These are phyloP conservation scores for Menidia menidia DNA, from an alignment of 2,797 vertebrate species.

Conservation along the genomic window DNA sequence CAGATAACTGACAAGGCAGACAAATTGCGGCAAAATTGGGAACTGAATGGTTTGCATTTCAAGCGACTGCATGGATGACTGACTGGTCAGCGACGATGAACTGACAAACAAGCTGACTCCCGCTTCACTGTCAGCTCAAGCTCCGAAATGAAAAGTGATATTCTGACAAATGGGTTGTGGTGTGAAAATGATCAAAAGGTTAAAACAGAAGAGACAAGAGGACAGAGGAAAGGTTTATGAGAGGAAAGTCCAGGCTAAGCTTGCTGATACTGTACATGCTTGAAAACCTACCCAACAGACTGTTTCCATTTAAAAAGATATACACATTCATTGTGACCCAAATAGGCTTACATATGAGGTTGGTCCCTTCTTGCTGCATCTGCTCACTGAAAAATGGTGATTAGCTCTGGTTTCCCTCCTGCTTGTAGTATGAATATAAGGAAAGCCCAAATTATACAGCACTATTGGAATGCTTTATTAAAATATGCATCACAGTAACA, in stretches of 20 bases:
- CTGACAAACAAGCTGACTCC: constrained; percentile 14
- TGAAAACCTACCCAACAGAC: constrained; percentile 12
- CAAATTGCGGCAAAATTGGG: neutral
- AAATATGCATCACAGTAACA: neutral
- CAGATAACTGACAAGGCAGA: neutral
- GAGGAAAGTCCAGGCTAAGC: constrained; percentile 34
- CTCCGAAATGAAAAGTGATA: constrained; percentile 37
- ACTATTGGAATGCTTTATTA: too few species aligned
- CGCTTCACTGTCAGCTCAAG: constrained; percentile 10
- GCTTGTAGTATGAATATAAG: too few species aligned
- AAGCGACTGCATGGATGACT: neutral
- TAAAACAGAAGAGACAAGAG: constrained; percentile 11
- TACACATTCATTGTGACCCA: constrained; percentile 15
- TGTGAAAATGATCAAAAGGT: constrained; percentile 58
- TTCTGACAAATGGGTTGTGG: constrained; percentile 50
- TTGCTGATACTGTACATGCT: constrained; percentile 27
- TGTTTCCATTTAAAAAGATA: neutral
- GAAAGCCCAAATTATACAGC: too few species aligned
- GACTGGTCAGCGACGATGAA: neutral
- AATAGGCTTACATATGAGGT: neutral
- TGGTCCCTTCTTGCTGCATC: neutral
- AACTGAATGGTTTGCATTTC: constrained; percentile 1
- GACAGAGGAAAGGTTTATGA: constrained; percentile 7
- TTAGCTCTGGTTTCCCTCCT: too few species aligned
- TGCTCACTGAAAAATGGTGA: too few species aligned